phyloP scores from a whole-genome alignment of 1,140 invertebrate genomes.

The Dreissena rostriformis region DNA sequence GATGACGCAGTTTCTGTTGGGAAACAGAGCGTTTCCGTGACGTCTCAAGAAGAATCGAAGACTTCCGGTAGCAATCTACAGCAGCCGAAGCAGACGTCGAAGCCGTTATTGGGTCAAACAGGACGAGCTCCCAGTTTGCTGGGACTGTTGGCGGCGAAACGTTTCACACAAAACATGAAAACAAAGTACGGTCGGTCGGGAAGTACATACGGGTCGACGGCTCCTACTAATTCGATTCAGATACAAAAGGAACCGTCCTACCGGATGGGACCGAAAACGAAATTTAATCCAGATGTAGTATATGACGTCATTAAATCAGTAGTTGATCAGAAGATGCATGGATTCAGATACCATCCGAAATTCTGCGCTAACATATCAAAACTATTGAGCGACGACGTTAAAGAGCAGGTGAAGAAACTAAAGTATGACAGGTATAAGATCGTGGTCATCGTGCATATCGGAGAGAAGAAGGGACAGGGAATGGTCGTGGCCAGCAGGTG shows the following conservation, averaged over 20 bases:
- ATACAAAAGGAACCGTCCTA: conserved; percentile 66
- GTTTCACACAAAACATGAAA: conserved; percentile 64
- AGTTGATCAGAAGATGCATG: conserved; percentile 60
- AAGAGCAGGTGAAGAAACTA: conserved; percentile 71
- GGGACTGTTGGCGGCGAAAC: conserved; percentile 67
- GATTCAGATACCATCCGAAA: conserved; percentile 66
- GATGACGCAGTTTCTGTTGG: not conserved
- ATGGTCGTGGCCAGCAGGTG: conserved; percentile 70
- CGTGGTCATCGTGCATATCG: conserved; percentile 70
- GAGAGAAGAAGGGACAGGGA: conserved; percentile 71
- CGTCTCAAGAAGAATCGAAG: conserved; percentile 17
- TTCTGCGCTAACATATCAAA: conserved; percentile 66
- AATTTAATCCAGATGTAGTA: conserved; percentile 60
- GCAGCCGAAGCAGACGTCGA: conserved; percentile 1
- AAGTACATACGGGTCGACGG: conserved; percentile 34
- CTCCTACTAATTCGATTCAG: conserved; percentile 23
- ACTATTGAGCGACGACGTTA: conserved; percentile 72
- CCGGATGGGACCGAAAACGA: conserved; percentile 68
- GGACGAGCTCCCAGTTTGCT: conserved; percentile 62
- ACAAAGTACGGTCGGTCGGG: conserved; percentile 47
- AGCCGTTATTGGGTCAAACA: conserved; percentile 33
- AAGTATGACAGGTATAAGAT: conserved; percentile 77
- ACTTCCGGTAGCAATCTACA: not conserved
- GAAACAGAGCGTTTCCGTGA: conserved; percentile 2
- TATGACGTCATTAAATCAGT: conserved; percentile 57